Base-by-base conservation (phyloP, 2,797 vertebrate genomes). In the Sebastes cheni region DNA sequence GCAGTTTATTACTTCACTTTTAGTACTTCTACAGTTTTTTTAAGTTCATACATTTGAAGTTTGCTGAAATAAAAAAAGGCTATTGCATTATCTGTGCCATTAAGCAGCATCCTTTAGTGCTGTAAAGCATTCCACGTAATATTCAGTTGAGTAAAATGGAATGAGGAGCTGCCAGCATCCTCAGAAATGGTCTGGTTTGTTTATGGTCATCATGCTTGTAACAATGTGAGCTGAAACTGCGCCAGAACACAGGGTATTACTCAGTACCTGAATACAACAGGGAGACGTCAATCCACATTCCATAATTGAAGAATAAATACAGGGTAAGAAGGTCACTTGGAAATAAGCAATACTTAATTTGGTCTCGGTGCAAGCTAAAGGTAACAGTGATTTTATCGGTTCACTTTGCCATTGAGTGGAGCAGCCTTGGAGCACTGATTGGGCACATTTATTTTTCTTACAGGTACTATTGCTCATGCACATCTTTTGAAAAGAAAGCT, bases 381-480 rank as follows among this genome's bases (percentile, higher is more conserved):
- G 39, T 25, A 27, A 1, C 13, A 5, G 12, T 34, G 39, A 55
- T 54, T 34, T 4, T 65, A 34, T 52, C 1, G 1, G 4, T n/a
- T 67, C 62, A 56, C 79, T 83, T 39, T 74, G 27, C 25, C 61
- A 58, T 52, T 71, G 70, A 83, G 58, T 46, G 52, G 60, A 77
- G 79, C 79, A 76, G 78, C 90, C 84, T 93, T 92, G 91, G 54
- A 86, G 73, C 70, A 70, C 14, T 70, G 73, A 75, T 76, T 71
- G 79, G n/a, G 32, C 42, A 7, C 67, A 46, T 46, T 18, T n/a
- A 81, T 50, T 70, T 80, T 77, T 64, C 67, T 80, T 78, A 50
- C 65, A 56, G 20, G 52, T 81, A 72, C 79, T 74, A 76, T 70
- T 62, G 75, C 72, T 75, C 62, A 39, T 27, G 22, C 30, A 59